phyloP scores from a whole-genome alignment of 1,140 invertebrate genomes.

The Cydia amplana region DNA sequence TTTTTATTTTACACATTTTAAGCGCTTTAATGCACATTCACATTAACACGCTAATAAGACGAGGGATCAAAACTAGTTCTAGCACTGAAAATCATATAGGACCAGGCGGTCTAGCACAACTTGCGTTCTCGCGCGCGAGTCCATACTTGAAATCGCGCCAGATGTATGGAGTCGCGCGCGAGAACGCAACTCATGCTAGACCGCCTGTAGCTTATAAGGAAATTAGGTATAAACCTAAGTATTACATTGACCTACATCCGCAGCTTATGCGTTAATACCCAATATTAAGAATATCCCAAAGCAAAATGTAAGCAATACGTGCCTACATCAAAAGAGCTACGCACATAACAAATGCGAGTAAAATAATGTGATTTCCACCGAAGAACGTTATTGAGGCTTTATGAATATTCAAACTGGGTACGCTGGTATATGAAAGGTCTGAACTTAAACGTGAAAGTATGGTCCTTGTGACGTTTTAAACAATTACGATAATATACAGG shows the following conservation, averaged over 20 bases:
- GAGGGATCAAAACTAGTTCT: too few species aligned
- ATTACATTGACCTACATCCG: not conserved
- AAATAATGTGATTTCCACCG: conserved; percentile 38
- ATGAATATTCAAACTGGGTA: conserved; percentile 58
- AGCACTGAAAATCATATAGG: too few species aligned
- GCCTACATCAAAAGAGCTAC: conserved; percentile 14
- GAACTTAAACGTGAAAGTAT: not conserved
- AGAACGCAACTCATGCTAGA: too few species aligned
- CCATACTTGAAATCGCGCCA: too few species aligned
- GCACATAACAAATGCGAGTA: conserved; percentile 20
- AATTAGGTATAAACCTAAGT: too few species aligned
- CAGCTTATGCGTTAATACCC: not conserved
- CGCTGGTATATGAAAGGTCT: not conserved
- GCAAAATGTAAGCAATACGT: conserved; percentile 4
- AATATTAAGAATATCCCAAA: not conserved
- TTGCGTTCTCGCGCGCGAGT: too few species aligned
- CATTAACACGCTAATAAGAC: too few species aligned
- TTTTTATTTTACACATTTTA: too few species aligned
- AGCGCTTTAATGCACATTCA: too few species aligned
- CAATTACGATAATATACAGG: conserved; percentile 44
- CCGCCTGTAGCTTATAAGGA: too few species aligned
- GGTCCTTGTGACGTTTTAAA: not conserved
- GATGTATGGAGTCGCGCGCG: too few species aligned
- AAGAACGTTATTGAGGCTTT: conserved; percentile 51
- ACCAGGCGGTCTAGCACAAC: too few species aligned